phyloP scores from a whole-genome alignment of 2,888 invertebrate genomes.

The Sinodicranocentrus sp. region DNA sequence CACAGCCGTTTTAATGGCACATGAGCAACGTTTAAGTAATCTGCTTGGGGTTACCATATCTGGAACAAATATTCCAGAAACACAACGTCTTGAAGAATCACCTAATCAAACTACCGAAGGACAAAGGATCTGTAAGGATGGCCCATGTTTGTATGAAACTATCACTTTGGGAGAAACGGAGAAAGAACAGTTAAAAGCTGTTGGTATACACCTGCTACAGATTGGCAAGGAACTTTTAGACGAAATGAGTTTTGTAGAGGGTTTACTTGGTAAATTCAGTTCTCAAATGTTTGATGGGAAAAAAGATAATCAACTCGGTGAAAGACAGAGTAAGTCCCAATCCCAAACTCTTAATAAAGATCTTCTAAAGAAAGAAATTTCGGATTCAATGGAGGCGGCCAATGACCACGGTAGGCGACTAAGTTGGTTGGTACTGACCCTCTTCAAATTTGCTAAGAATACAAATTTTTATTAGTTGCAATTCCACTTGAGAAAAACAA shows the following conservation, averaged over 20 bases:
- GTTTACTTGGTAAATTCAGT: conserved; percentile 2
- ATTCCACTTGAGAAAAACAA: not conserved
- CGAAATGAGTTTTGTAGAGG: conserved; percentile 50
- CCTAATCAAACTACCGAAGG: not conserved
- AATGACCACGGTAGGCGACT: not conserved
- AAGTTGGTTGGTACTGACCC: not conserved
- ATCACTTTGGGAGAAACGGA: conserved; percentile 36
- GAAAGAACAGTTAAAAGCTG: conserved; percentile 24
- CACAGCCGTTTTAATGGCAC: not conserved
- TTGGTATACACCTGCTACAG: conserved; percentile 10
- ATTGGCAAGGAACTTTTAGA: conserved; percentile 29
- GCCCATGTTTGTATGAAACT: conserved; percentile 1
- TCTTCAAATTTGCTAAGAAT: not conserved
- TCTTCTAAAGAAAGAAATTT: not conserved
- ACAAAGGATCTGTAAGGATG: not conserved
- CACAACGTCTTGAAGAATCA: not conserved
- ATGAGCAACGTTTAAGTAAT: not conserved
- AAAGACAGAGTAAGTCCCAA: not conserved
- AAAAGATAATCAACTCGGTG: not conserved
- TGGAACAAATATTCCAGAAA: not conserved
- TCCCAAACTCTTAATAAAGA: not conserved
- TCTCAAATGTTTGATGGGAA: not conserved
- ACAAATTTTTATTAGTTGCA: not conserved
- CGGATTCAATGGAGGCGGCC: not conserved
- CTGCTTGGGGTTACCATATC: not conserved